Evolutionary conservation across 2,888 invertebrate genomes (phyloP).

Genomic region (Diaphora mendica): DNA sequence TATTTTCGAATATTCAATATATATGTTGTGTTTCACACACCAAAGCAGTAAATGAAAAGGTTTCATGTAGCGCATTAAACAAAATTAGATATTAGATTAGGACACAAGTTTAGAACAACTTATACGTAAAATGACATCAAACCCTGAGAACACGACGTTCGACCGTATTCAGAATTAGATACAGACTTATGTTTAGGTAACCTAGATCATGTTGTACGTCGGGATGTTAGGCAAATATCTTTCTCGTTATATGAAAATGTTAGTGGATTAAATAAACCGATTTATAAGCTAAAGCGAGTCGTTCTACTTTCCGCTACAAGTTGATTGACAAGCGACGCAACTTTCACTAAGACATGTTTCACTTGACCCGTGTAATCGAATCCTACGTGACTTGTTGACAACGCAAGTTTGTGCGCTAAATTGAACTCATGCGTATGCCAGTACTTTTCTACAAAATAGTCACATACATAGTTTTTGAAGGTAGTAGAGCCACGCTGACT

Average conservation of each 20-base stretch:
- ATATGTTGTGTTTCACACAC: too few relatives aligned
- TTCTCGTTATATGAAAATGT: background rate
- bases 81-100: too few relatives aligned
- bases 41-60: too few relatives aligned
- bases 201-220: background rate
- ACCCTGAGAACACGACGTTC: too few relatives aligned
- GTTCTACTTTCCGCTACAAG: background rate
- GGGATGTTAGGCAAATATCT: background rate
- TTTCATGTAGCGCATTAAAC: too few relatives aligned
- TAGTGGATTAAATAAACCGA: background rate
- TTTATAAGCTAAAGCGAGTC: background rate
- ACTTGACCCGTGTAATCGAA: conserved; percentile 17
- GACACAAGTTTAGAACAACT: too few relatives aligned
- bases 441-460: background rate
- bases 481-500: too few relatives aligned
- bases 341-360: conserved; percentile 11
- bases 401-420: background rate
- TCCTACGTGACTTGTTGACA: conserved; percentile 4
- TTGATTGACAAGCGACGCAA: conserved; percentile 13
- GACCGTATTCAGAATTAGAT: too few relatives aligned
- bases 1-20: too few relatives aligned
- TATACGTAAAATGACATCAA: too few relatives aligned
- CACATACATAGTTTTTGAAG: too few relatives aligned
- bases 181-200: too few relatives aligned
- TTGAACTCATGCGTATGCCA: background rate